A percentile compares a stretch with the other conserved stretches of the same genome.
These are phyloP conservation scores for Hephaestus fuliginosus DNA, from an alignment of 2,797 vertebrate species.

Conservation along the genomic window DNA sequence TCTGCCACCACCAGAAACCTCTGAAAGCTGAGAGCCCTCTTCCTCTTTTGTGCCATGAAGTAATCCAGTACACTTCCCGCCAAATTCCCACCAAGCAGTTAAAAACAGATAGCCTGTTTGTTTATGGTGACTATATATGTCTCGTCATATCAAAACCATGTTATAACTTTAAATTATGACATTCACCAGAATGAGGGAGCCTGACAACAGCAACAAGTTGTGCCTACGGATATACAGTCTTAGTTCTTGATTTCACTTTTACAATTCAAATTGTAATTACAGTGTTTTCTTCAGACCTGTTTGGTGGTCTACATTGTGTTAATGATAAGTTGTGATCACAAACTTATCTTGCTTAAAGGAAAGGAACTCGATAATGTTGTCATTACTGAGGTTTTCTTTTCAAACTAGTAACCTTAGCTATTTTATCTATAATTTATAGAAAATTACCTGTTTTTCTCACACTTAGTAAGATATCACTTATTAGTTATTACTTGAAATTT, in stretches of 20 bases:
- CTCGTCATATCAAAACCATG: not conserved
- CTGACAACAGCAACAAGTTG: not conserved
- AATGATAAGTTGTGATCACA: not conserved
- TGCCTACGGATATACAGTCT: not conserved
- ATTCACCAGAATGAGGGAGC: not conserved
- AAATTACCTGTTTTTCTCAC: not conserved
- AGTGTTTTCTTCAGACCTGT: not conserved
- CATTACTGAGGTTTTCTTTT: no score
- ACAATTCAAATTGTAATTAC: not conserved
- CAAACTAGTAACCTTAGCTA: not conserved
- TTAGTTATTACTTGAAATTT: not conserved
- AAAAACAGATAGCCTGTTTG: not conserved
- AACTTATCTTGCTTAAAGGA: no score
- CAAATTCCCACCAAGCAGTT: slow-evolving; percentile 10
- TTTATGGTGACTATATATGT: not conserved
- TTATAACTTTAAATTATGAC: not conserved
- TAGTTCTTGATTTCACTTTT: no score
- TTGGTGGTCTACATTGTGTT: not conserved
- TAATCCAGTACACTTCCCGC: slow-evolving; percentile 3
- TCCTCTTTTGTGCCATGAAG: slow-evolving; percentile 11
- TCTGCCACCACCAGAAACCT: slow-evolving; percentile 37
- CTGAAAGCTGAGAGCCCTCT: slow-evolving; percentile 15
- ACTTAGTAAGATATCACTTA: not conserved
- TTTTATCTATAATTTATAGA: not conserved
- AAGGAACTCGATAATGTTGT: no score